phyloP scores from a whole-genome alignment of 2,888 invertebrate species.

The Morpho achilles region DNA sequence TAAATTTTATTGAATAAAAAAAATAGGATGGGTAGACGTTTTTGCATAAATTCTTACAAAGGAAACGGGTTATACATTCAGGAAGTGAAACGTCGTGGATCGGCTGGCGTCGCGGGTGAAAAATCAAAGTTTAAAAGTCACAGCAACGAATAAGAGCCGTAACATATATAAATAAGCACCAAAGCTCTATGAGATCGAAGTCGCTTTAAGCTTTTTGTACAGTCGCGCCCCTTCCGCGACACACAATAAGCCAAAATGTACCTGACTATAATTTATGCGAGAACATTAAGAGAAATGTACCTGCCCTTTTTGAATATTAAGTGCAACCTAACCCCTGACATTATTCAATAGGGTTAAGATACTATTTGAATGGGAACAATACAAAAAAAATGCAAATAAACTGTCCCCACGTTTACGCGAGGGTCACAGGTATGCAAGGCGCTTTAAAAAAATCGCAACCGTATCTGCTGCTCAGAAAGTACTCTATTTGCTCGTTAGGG shows the following conservation, averaged over 20 bases:
- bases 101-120: conserved; percentile 45
- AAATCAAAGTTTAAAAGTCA: conserved; percentile 44
- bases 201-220: conserved; percentile 44
- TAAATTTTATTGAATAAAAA: conserved; percentile 78
- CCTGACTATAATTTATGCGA: conserved; percentile 81
- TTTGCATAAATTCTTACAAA: conserved; percentile 80
- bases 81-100: conserved; percentile 74
- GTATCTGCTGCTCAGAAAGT: conserved; percentile 48
- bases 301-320: conserved; percentile 80
- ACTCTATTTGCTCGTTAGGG: conserved; percentile 41
- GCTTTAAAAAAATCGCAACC: conserved; percentile 60
- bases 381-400: conserved; percentile 77
- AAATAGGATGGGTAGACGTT: conserved; percentile 80
- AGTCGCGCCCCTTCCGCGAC: conserved; percentile 45
- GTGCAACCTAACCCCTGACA: conserved; percentile 80
- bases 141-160: conserved; percentile 37
- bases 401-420: conserved; percentile 67
- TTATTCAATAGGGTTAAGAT: conserved; percentile 78
- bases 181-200: conserved; percentile 37
- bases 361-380: conserved; percentile 75
- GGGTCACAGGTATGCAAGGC: conserved; percentile 62
- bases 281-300: conserved; percentile 79
- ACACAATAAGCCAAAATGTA: conserved; percentile 76
- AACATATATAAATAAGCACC: conserved; percentile 34
- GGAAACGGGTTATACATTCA: conserved; percentile 78